Evolutionary conservation across 2,888 invertebrate genomes (phyloP).

Genomic region (Pyrochroa serraticornis): DNA sequence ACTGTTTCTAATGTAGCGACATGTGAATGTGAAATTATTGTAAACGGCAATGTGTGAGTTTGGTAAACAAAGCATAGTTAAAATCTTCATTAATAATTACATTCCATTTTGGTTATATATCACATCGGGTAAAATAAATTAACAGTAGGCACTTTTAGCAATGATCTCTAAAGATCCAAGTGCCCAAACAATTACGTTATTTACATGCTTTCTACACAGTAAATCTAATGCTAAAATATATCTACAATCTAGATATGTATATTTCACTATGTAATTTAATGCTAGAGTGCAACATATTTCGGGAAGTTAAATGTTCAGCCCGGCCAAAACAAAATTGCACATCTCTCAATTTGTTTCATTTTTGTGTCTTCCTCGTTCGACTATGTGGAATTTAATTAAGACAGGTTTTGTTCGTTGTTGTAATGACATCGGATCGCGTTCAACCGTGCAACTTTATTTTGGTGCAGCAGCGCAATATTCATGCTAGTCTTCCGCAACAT

Average conservation of each 20-base stretch:
- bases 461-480: too few relatives aligned
- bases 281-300: constrained; percentile 51
- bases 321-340: constrained; percentile 26
- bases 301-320: constrained; percentile 48
- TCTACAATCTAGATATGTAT: constrained; percentile 54
- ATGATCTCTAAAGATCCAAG: constrained; percentile 46
- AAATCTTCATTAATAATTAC: constrained; percentile 13
- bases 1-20: neutral
- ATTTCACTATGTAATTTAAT: constrained; percentile 46
- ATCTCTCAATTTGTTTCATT: neutral
- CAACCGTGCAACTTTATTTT: too few relatives aligned
- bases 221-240: constrained; percentile 38
- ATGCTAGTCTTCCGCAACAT: constrained; percentile 6
- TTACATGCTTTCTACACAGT: constrained; percentile 48
- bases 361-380: constrained; percentile 20
- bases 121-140: constrained; percentile 54
- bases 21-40: neutral
- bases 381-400: too few relatives aligned
- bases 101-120: constrained; percentile 39
- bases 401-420: too few relatives aligned
- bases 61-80: constrained; percentile 18
- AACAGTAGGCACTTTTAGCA: constrained; percentile 55
- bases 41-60: neutral
- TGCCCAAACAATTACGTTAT: constrained; percentile 51
- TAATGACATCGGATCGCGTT: too few relatives aligned